Evolutionary conservation across 2,888 invertebrate genomes (phyloP).

Genomic region (Drosophila borealis): DNA sequence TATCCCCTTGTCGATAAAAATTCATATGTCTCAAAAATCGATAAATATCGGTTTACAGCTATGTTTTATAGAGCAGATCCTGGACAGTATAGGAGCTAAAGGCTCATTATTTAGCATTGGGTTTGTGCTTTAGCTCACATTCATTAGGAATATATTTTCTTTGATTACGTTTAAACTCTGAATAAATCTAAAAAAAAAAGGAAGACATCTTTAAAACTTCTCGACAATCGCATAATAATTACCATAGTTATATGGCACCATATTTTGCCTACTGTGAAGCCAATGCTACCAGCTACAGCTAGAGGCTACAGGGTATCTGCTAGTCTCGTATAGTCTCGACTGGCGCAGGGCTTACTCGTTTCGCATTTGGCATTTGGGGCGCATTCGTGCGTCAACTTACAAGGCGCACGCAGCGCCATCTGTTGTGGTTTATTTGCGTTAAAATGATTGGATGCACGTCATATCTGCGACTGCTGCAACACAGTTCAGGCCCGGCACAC

Average conservation of each 20-base stretch:
- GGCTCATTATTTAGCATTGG: too few relatives aligned
- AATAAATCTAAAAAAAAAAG: background rate
- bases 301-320: background rate
- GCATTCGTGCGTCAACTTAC: slow-evolving; percentile 76
- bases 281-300: too few relatives aligned
- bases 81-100: background rate
- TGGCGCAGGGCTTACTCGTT: slow-evolving; percentile 12
- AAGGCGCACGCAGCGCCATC: slow-evolving; percentile 76
- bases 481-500: slow-evolving; percentile 1
- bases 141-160: too few relatives aligned
- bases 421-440: slow-evolving; percentile 82
- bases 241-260: too few relatives aligned
- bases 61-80: background rate
- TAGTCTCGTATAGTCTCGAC: background rate
- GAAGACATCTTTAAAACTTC: background rate
- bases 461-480: slow-evolving; percentile 63
- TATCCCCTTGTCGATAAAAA: too few relatives aligned
- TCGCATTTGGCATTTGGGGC: slow-evolving; percentile 19
- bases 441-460: slow-evolving; percentile 82
- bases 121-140: too few relatives aligned
- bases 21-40: background rate
- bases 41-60: background rate
- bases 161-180: too few relatives aligned
- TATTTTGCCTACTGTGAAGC: too few relatives aligned
- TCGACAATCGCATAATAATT: too few relatives aligned